Base-by-base conservation (phyloP, 2,888 invertebrate genomes). In the Cylindroiulus punctatus region DNA sequence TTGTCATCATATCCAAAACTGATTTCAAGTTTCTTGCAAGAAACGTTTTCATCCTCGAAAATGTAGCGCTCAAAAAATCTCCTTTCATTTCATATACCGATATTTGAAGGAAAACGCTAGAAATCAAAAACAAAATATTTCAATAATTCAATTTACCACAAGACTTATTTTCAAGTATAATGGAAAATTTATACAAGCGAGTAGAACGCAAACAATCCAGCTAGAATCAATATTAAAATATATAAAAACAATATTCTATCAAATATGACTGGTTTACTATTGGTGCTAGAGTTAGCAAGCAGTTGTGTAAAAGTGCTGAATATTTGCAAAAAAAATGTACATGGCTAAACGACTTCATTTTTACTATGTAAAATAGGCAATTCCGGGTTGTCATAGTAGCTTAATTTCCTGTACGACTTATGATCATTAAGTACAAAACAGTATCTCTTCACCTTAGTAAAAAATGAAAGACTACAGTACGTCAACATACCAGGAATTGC, bases 171-270 rank as follows among this genome's bases (percentile, higher is more conserved):
- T 76, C 76, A 76, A 14, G 30, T 76, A 30, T 76, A 76, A 76
- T 76, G 76, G 30, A 76, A 76, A 76, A 76, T 76, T 76, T 76
- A 76, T 76, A 76, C 76, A 76, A 76, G 76, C 76, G 76, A 76
- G 26, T 76, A 76, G 30, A 76, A 76, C 22, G 76, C 76, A 76
- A 76, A 76, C 76, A 76, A 76, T 76, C 76, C 76, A 76, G 76
- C 76, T 76, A 76, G 30, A 76, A 76, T 76, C 76, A 76, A 76
- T 76, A 76, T 76, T 76, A 76, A 76, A 76, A 76, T 76, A 76
- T 76, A 76, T 76, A 76, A 76, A 76, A 76, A 76, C 30, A 17
- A 76, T 76, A 76, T 76, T 76, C 76, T 76, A 30, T 76, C 76
- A 76, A 76, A 76, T 14, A 76, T 76, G 30, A 76, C 76, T 76